Conservation (phyloP, 2,888 invertebrate genomes). For the Ligdia adustata region DNA sequence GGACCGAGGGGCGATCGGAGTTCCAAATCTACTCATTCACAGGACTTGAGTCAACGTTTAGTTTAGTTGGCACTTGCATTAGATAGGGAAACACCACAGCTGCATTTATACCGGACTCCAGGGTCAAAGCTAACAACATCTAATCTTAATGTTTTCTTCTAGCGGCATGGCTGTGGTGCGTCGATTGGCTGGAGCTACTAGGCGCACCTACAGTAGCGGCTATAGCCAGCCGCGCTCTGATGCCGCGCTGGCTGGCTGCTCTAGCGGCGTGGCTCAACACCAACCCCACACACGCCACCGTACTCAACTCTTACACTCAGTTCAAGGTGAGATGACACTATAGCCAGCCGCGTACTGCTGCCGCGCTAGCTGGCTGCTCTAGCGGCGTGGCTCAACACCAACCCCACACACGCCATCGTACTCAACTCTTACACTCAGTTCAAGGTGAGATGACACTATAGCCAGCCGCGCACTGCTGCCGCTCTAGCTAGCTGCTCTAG, state of each 20-base stretch:
- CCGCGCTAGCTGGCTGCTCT: constrained; percentile 95
- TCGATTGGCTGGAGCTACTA: constrained; percentile 95
- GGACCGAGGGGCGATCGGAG: too few relatives aligned
- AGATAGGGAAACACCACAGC: too few relatives aligned
- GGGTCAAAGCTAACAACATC: too few relatives aligned
- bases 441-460: constrained; percentile 78
- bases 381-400: constrained; percentile 95
- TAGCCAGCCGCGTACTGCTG: constrained; percentile 95
- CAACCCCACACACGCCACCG: constrained; percentile 94
- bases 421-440: constrained; percentile 83
- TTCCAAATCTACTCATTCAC: too few relatives aligned
- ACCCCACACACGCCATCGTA: constrained; percentile 95
- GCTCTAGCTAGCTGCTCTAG: constrained; percentile 93
- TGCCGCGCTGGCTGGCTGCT: constrained; percentile 96
- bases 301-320: constrained; percentile 85
- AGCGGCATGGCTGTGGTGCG: constrained; percentile 97
- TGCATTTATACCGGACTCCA: too few relatives aligned
- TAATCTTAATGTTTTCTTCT: too few relatives aligned
- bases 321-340: constrained; percentile 70
- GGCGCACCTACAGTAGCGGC: constrained; percentile 90
- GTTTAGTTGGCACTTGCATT: too few relatives aligned
- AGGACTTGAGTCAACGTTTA: too few relatives aligned
- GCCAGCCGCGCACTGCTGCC: constrained; percentile 96
- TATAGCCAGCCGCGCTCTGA: constrained; percentile 94
- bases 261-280: constrained; percentile 96